Percentiles rank a stretch among this genome's conserved stretches.
phyloP scores from a whole-genome alignment of 2,113 vertebrate species.

The Pampusana beccarii region DNA sequence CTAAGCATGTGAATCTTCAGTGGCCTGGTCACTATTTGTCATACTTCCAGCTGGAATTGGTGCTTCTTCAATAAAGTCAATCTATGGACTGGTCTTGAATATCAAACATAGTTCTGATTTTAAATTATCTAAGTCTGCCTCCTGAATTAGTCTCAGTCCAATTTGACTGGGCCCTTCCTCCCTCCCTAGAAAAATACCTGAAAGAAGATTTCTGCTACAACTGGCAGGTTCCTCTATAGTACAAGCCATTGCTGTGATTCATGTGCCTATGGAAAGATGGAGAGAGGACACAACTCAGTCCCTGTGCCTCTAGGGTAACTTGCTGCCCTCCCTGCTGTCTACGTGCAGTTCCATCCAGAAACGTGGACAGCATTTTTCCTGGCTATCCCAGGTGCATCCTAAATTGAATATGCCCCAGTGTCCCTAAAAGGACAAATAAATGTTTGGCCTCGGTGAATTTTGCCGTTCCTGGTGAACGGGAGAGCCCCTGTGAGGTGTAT shows the following conservation, averaged over 20 bases:
- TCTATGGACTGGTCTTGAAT: constrained; percentile 30
- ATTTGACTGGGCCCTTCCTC: not conserved
- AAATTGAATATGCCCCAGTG: not conserved
- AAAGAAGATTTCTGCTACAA: not conserved
- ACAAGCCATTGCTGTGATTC: not conserved
- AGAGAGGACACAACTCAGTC: not conserved
- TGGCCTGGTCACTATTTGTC: constrained; percentile 39
- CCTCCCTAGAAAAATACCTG: not conserved
- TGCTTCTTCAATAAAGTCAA: constrained; percentile 52
- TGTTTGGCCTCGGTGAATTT: not conserved
- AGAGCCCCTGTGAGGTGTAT: not conserved
- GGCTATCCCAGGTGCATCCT: not conserved
- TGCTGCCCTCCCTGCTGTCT: not conserved
- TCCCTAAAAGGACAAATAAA: not conserved
- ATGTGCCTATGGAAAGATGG: not conserved
- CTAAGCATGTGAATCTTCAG: constrained; percentile 41
- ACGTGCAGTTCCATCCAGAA: not conserved
- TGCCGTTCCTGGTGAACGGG: not conserved
- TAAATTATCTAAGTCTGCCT: not conserved
- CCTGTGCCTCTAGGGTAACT: not conserved
- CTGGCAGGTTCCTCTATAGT: not conserved
- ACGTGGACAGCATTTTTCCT: not conserved
- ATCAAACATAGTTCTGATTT: constrained; percentile 34
- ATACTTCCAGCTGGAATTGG: constrained; percentile 43
- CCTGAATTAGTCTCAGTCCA: not conserved